Evolutionary conservation across 2,888 invertebrate genomes (phyloP).

Genomic region (Criorhina ranunculi): DNA sequence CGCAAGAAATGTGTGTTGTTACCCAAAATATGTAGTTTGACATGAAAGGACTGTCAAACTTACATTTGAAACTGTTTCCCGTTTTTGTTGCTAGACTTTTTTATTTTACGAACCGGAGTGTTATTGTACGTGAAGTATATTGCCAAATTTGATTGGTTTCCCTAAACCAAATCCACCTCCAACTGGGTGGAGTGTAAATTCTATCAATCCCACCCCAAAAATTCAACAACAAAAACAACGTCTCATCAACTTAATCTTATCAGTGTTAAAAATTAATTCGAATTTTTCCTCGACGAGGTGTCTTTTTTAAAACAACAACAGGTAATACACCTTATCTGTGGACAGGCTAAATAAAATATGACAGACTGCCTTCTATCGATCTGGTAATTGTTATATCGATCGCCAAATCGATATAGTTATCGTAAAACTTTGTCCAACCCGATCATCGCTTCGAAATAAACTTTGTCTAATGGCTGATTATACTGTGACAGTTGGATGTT

Average conservation of each 20-base stretch:
- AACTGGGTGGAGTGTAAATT: conserved; percentile 38
- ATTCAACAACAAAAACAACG: neutral
- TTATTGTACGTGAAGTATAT: neutral
- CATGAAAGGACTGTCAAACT: too few relatives aligned
- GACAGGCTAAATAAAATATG: conserved; percentile 17
- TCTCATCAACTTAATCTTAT: conserved; percentile 45
- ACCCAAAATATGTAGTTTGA: too few relatives aligned
- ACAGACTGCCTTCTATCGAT: neutral
- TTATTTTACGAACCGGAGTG: too few relatives aligned
- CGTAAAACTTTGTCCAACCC: neutral
- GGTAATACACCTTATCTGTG: neutral
- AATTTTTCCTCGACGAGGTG: neutral
- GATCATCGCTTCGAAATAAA: conserved; percentile 56
- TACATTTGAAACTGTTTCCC: too few relatives aligned
- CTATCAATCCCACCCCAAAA: conserved; percentile 12
- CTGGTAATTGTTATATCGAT: conserved; percentile 28
- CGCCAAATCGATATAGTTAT: conserved; percentile 23
- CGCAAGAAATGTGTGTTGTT: too few relatives aligned
- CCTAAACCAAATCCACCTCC: conserved; percentile 10
- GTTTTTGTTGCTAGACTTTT: too few relatives aligned
- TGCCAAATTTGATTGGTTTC: conserved; percentile 44
- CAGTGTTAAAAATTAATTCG: conserved; percentile 23
- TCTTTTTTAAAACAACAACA: neutral
- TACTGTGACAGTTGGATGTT: neutral
- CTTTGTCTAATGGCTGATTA: conserved; percentile 1